Percentiles rank a stretch among this genome's conserved stretches.
These are phyloP conservation scores for Xestia c-nigrum DNA, from an alignment of 2,888 invertebrate genomes.

Conservation along the genomic window DNA sequence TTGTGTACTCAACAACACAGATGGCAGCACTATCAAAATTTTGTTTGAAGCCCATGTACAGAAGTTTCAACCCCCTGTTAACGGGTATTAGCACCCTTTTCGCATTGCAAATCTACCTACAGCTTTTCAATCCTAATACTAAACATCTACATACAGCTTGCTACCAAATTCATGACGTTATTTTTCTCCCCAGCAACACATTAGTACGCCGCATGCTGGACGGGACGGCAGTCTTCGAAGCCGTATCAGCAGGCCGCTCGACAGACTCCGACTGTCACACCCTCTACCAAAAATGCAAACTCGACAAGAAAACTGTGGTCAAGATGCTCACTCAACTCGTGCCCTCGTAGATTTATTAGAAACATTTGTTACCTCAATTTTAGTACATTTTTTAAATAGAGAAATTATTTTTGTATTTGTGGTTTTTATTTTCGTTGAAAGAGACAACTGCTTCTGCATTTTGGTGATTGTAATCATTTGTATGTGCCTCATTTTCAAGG, in stretches of 20 bases:
- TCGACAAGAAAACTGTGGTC: slow-evolving; percentile 92
- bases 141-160: not conserved
- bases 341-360: slow-evolving; percentile 79
- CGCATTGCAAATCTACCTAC: not conserved
- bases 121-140: not conserved
- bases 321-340: slow-evolving; percentile 93
- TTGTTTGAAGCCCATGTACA: too few species aligned
- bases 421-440: not conserved
- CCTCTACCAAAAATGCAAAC: slow-evolving; percentile 92
- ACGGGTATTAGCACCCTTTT: not conserved
- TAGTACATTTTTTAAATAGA: slow-evolving; percentile 51
- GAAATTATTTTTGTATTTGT: not conserved
- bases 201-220: slow-evolving; percentile 93
- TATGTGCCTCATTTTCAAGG: not conserved
- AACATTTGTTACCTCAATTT: slow-evolving; percentile 34
- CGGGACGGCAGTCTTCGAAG: slow-evolving; percentile 93
- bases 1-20: too few species aligned
- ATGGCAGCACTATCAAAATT: too few species aligned
- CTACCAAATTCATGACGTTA: not conserved
- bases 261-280: slow-evolving; percentile 90
- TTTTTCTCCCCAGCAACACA: slow-evolving; percentile 91
- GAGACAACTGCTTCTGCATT: not conserved
- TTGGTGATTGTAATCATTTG: not conserved
- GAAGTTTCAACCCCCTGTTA: too few species aligned
- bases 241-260: slow-evolving; percentile 92